phyloP scores from a whole-genome alignment of 2,797 vertebrate genomes.

The Aythya fuligula region DNA sequence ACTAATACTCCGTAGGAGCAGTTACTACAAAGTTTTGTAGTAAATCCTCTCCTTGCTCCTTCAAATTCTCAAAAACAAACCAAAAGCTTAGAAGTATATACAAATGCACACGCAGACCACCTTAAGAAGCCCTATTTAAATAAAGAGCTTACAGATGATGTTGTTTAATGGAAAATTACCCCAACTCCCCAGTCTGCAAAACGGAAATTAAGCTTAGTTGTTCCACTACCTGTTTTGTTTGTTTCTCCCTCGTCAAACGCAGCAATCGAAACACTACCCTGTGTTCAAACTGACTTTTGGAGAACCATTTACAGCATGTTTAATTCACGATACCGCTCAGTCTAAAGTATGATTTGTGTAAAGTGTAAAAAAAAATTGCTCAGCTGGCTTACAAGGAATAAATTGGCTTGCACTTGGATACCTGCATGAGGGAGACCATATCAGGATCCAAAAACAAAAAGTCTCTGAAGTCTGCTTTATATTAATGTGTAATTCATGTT shows the following conservation, averaged over 20 bases:
- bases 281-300: background rate
- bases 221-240: background rate
- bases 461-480: background rate
- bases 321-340: background rate
- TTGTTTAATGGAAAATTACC: no score
- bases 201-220: background rate
- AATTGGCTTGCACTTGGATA: background rate
- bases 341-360: background rate
- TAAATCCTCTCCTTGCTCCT: background rate
- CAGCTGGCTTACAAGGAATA: background rate
- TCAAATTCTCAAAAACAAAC: background rate
- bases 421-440: rapidly evolving
- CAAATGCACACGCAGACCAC: background rate
- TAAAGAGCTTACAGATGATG: background rate
- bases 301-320: background rate
- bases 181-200: background rate
- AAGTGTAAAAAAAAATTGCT: no score
- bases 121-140: background rate
- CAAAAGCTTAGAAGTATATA: background rate
- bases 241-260: background rate
- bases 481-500: background rate
- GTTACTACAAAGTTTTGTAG: background rate
- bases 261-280: background rate
- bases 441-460: background rate
- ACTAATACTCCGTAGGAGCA: background rate